phyloP scores from a whole-genome alignment of 2,888 invertebrate species.

The Prosopocoilus inquinatus region DNA sequence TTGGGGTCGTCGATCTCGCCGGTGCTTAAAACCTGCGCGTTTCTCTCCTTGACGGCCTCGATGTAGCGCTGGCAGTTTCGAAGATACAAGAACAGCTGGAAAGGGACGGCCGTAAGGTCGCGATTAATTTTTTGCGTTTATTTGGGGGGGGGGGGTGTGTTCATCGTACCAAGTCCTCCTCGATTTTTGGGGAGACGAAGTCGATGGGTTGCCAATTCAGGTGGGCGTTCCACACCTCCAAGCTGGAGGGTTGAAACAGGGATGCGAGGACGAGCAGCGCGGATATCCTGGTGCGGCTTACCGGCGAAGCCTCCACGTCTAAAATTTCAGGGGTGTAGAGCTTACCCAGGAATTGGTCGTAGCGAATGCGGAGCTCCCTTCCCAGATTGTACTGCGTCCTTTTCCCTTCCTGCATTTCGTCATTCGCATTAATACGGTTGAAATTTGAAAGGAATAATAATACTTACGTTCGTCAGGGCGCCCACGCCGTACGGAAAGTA shows the following conservation, averaged over 20 bases:
- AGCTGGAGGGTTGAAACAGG: conserved; percentile 59
- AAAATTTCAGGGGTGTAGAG: conserved; percentile 57
- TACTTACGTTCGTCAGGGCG: conserved; percentile 16
- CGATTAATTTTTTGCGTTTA: too few relatives aligned
- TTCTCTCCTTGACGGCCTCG: not conserved
- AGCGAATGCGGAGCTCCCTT: conserved; percentile 58
- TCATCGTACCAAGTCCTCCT: conserved; percentile 16
- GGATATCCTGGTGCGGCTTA: conserved; percentile 68
- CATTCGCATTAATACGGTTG: too few relatives aligned
- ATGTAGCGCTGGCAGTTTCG: conserved; percentile 9
- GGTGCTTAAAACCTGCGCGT: conserved; percentile 1
- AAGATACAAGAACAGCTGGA: conserved; percentile 12
- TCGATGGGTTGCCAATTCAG: conserved; percentile 20
- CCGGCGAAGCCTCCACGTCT: conserved; percentile 63
- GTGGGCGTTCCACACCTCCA: conserved; percentile 41
- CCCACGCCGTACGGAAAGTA: conserved; percentile 19
- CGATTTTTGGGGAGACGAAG: conserved; percentile 5
- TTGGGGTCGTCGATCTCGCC: conserved; percentile 2
- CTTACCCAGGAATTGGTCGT: conserved; percentile 56
- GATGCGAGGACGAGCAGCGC: conserved; percentile 63
- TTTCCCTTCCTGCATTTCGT: conserved; percentile 62
- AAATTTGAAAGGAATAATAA: too few relatives aligned
- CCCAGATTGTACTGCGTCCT: conserved; percentile 60
- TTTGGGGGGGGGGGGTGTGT: too few relatives aligned
- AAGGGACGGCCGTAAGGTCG: too few relatives aligned